phyloP scores from a whole-genome alignment of 2,113 vertebrate species.

The Crotalus viridis region DNA sequence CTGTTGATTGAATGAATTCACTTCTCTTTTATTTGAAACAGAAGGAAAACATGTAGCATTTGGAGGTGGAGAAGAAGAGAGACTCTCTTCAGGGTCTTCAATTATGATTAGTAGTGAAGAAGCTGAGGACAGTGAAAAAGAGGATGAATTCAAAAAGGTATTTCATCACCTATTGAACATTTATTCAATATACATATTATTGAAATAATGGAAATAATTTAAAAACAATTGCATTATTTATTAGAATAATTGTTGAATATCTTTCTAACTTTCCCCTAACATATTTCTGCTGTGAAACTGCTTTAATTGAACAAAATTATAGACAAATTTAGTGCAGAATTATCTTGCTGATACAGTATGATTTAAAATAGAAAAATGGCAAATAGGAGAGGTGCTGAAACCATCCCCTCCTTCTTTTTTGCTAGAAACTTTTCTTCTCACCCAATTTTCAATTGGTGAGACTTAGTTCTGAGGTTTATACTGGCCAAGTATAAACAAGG shows the following conservation, averaged over 20 bases:
- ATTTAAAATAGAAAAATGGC: not conserved
- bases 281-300: not conserved
- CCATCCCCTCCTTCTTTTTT: not conserved
- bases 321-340: not conserved
- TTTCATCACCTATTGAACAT: slow-evolving; percentile 12
- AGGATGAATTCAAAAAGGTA: slow-evolving; percentile 81
- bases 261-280: slow-evolving; percentile 9
- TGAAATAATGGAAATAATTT: not conserved
- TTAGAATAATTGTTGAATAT: not conserved
- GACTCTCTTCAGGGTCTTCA: slow-evolving; percentile 14
- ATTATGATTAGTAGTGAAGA: slow-evolving; percentile 25
- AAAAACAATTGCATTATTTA: slow-evolving; percentile 12
- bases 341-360: not conserved
- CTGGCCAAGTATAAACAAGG: not conserved
- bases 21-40: slow-evolving; percentile 46
- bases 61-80: slow-evolving; percentile 46
- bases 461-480: not conserved
- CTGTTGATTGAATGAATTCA: not conserved
- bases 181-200: not conserved
- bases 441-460: not conserved
- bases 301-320: slow-evolving; percentile 4
- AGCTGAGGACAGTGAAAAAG: slow-evolving; percentile 57
- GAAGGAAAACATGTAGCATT: slow-evolving; percentile 61
- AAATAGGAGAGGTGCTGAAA: not conserved
- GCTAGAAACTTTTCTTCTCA: not conserved